Conservation (phyloP, 2,797 vertebrate genomes). For the Coccyzus lansbergi region DNA sequence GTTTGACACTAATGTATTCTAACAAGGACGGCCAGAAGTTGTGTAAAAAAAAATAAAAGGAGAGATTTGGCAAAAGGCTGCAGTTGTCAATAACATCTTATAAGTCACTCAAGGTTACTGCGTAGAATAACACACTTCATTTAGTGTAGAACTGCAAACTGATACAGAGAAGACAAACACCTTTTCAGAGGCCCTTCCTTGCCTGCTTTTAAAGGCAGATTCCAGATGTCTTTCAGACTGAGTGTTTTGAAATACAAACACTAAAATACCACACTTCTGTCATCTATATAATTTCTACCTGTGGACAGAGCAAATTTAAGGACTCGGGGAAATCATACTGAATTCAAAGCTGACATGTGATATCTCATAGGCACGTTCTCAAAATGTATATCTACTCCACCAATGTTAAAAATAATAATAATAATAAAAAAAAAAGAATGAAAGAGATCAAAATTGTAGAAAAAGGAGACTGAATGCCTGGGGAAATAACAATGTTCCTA, state of each 20-base stretch:
- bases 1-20: constrained; percentile 34
- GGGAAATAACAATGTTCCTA: too few relatives aligned
- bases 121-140: constrained; percentile 5
- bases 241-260: not conserved
- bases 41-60: constrained; percentile 52
- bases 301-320: not conserved
- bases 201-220: not conserved
- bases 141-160: not conserved
- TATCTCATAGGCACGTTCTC: not conserved
- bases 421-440: too few relatives aligned
- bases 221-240: not conserved
- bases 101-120: constrained; percentile 37
- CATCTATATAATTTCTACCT: not conserved
- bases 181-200: not conserved
- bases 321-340: not conserved
- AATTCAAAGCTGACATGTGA: not conserved
- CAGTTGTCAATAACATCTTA: constrained; percentile 32
- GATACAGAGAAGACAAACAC: not conserved
- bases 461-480: too few relatives aligned
- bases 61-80: constrained; percentile 6
- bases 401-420: too few relatives aligned
- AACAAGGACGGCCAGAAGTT: constrained; percentile 57
- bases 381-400: not conserved
- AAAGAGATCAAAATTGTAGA: too few relatives aligned
- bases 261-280: not conserved